phyloP scores from a whole-genome alignment of 2,113 vertebrate species.

The Microcebus griseorufus region DNA sequence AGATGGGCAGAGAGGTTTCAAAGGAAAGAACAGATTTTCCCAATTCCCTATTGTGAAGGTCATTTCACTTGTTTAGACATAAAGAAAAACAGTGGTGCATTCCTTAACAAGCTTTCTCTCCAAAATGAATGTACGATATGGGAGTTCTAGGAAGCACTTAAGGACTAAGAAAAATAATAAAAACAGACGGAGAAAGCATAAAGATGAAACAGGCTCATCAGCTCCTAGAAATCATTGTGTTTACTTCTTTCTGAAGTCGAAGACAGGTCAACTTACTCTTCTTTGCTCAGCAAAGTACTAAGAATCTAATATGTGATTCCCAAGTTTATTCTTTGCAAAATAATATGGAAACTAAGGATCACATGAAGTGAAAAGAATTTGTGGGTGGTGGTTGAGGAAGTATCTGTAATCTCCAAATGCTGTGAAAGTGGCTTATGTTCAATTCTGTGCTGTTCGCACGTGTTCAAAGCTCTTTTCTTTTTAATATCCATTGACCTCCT shows the following conservation, averaged over 20 bases:
- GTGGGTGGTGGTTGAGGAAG: background rate
- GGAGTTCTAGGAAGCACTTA: background rate
- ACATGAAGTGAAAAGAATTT: background rate
- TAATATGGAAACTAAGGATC: background rate
- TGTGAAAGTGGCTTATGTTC: background rate
- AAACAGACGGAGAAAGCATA: background rate
- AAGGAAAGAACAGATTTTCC: slow-evolving; percentile 3
- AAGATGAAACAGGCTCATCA: background rate
- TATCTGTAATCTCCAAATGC: background rate
- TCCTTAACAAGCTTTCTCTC: background rate
- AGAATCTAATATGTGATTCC: background rate
- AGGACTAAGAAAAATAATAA: background rate
- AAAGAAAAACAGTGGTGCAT: background rate
- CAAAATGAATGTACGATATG: background rate
- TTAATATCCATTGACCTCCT: background rate
- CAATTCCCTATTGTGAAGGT: background rate
- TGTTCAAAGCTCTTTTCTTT: background rate
- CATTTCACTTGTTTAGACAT: slow-evolving; percentile 12
- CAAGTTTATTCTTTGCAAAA: background rate
- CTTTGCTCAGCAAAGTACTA: background rate
- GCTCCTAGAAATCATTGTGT: background rate
- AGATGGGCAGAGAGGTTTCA: background rate
- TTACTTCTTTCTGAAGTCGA: slow-evolving; percentile 20
- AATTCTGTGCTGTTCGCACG: background rate
- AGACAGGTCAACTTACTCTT: background rate